These are phyloP conservation scores for Catharus minimus DNA, from an alignment of 2,113 vertebrate species.

Conservation along the genomic window DNA sequence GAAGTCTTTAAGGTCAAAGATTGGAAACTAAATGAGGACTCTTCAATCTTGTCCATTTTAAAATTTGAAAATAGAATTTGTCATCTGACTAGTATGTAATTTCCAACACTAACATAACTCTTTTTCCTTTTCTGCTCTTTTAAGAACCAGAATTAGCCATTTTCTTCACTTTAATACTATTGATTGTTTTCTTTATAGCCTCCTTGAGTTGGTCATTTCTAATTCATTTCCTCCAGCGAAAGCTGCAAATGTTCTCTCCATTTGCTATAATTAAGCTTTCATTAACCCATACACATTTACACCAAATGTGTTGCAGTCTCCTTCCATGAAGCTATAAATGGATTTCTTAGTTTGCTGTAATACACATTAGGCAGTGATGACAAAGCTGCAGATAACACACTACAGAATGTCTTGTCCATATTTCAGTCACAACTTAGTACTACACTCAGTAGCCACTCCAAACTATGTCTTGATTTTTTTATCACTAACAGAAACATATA, in stretches of 20 bases:
- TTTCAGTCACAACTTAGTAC: not conserved
- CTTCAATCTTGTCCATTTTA: not conserved
- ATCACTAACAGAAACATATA: not conserved
- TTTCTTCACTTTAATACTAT: constrained; percentile 10
- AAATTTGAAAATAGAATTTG: not conserved
- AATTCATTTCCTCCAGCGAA: not conserved
- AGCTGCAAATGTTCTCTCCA: not conserved
- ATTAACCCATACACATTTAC: constrained; percentile 24
- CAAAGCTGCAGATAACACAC: not conserved
- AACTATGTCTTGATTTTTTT: not conserved
- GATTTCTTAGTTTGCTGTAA: not conserved
- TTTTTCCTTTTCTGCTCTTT: not conserved
- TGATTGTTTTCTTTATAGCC: constrained; percentile 18
- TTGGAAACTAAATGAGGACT: not conserved
- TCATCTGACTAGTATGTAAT: not conserved
- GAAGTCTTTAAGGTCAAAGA: constrained; percentile 6
- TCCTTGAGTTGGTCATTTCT: not conserved
- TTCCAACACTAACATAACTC: not conserved
- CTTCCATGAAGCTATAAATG: not conserved
- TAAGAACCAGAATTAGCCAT: not conserved
- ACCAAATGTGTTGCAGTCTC: not conserved
- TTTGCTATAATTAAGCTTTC: constrained; percentile 46
- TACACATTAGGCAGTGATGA: not conserved
- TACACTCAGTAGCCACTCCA: not conserved
- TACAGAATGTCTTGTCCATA: not conserved